Base-by-base conservation (phyloP, 2,797 vertebrate genomes). In the Moxostoma hubbsi region DNA sequence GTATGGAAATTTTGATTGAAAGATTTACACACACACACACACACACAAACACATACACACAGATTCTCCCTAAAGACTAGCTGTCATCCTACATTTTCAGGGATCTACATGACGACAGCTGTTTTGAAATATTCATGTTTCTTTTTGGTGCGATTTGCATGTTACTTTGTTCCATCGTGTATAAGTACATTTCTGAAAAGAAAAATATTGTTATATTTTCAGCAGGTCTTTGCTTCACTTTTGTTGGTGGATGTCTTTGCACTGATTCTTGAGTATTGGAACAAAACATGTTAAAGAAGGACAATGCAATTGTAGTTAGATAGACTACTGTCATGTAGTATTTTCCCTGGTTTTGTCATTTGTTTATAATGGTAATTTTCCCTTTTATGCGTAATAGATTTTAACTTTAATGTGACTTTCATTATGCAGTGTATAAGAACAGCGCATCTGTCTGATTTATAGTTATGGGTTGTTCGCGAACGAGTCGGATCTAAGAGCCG, bases 51-150 rank as follows among this genome's bases (percentile, higher is more conserved):
- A 24, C 18, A 24, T 2, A 24, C 18, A 24, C 72, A 43, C 18
- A 73, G 72, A n/a, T 49, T 79, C 54, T 81, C 79, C 61, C 79
- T 71, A 57, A 61, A 70, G 75, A 76, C 49, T 83, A 61, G 73
- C 63, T 84, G 82, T 81, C 82, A 81, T 81, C 65, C 75, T 77
- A 72, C 75, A 74, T 78, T 63, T 73, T 67, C 53, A 55, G 64
- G 61, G 59, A 71, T 54, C 74, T 72, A 74, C 63, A 54, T 78
- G 71, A 62, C 43, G 79, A 81, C 79, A 84, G 55, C 61, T 65
- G 65, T 76, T 81, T 76, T 78, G 49, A 84, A 78, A 65, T 66
- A 63, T 65, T 77, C 75, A 46, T 73, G 77, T 71, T 62, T 63
- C 68, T 77, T 76, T 76, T 73, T 80, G 63, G 62, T 83, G 62